Base-by-base conservation (phyloP, 2,888 invertebrate genomes). In the Microdon myrmicae region DNA sequence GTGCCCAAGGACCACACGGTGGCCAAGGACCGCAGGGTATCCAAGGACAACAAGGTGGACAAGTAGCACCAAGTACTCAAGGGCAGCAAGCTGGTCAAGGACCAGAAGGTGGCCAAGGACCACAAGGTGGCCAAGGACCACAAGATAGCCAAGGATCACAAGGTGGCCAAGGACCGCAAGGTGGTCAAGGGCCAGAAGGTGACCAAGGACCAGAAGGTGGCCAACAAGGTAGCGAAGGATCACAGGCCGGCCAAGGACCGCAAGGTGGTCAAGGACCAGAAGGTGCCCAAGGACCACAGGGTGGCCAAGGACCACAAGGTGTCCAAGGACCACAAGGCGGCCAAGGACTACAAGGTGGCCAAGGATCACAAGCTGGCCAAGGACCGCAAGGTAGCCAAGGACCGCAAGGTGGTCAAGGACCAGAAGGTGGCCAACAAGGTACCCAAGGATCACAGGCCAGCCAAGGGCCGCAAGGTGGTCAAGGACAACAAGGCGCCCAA, bases 401-500 rank as follows among this genome's bases (percentile, higher is more conserved):
- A 1, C 14, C 22, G 5, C 4, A 7, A 13, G 29, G 43, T 6
- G 5, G 13, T 1, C 5, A 19, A 20, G 29, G 41, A 2, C 3
- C 29, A 0, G 1, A 8, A 13, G 41, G 41, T 1, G 41, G 41
- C 20, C 20, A 19, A 28, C 3, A 17, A 28, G 41, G 41, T 7
- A 1, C 20, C 7, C n/a, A 22, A n/a, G 41, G 34, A 3, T 17
- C 34, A 1, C 12, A 13, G 41, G 41, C 2, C 6, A 28, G 2
- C 4, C 29, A 41, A 29, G 41, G 0, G 2, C 29, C 1, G 2
- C 20, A 9, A n/a, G 41, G 41, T 12, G 7, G 20, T 19, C 13
- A 19, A 29, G 41, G 41, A 12, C 20, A 19, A 28, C 3, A 17
- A 28, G 41, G 41, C n/a, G 1, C 20, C 7, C n/a, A 22, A n/a